Base-by-base conservation (phyloP, 2,113 vertebrate species). In the Tragulus kanchil region DNA sequence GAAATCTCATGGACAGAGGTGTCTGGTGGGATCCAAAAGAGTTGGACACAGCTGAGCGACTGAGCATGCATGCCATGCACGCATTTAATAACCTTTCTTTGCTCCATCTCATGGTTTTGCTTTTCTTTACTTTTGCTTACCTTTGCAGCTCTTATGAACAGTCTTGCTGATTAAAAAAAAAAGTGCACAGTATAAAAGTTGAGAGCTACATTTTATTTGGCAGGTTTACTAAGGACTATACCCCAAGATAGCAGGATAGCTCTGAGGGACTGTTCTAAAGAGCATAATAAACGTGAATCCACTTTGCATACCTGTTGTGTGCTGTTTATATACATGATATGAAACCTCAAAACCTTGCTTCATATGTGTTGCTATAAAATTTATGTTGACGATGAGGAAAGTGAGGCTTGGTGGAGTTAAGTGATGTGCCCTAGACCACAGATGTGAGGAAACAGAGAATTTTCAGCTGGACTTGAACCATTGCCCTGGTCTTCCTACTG, bases 401-500 rank as follows among this genome's bases (percentile, higher is more conserved):
- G 54, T 2, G 28, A 16, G 31, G 45, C 11, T 26, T 59, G 1
- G 1, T 48, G 69, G 52, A 64, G 28, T 14, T 19, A 19, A 45
- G n/a, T 3, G 4, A 25, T 17, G 11, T 12, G 36, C 25, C n/a
- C 59, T 45, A 45, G 83, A 48, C 28, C 15, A 8, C 52, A 19
- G 59, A 3, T 28, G 28, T 0, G 0, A 77, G 88, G 79, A 23
- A 26, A 36, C 14, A 26, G 91, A 59, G 23, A 50, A 6, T 10
- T 17, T 36, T 45, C 12, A 84, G 83, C 45, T 19, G 26, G 58
- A 67, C 45, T n/a, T 59, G 83, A 64, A 45, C 23, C 89, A 45
- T 2, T 8, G 12, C 16, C 6, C 19, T 0, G 45, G 3, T 28
- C 21, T 23, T 0, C 36, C 36, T 45, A n/a, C n/a, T 3, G 19